phyloP scores from a whole-genome alignment of 2,888 invertebrate genomes.

The Mimas tiliae region DNA sequence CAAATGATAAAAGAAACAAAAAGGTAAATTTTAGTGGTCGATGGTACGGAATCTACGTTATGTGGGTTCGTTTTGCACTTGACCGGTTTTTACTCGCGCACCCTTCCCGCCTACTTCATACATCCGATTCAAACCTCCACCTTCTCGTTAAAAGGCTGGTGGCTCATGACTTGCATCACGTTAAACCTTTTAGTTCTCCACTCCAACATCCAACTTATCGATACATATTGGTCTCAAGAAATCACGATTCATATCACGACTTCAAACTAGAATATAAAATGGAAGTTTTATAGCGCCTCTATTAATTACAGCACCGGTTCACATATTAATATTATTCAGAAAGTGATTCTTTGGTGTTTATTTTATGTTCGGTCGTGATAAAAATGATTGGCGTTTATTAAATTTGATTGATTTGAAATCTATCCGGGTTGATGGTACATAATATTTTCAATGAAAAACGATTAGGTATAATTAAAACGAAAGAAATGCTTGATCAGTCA shows the following conservation, averaged over 20 bases:
- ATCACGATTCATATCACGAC: conserved; percentile 17
- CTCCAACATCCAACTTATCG: neutral
- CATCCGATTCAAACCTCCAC: too few species aligned
- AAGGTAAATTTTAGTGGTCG: too few species aligned
- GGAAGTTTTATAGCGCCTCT: neutral
- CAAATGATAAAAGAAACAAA: too few species aligned
- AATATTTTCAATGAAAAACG: neutral
- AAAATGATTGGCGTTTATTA: conserved; percentile 5
- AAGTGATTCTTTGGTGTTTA: conserved; percentile 19
- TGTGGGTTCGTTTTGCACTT: too few species aligned
- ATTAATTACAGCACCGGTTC: conserved; percentile 21
- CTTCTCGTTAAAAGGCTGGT: too few species aligned
- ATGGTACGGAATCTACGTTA: too few species aligned
- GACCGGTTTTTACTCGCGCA: too few species aligned
- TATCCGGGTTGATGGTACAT: neutral
- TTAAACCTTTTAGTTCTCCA: neutral
- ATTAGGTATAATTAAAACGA: neutral
- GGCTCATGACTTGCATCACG: conserved; percentile 4
- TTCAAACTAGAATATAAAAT: conserved; percentile 23
- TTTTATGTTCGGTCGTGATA: conserved; percentile 6
- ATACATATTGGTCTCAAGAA: conserved; percentile 12
- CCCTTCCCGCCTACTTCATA: too few species aligned
- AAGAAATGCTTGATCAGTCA: neutral
- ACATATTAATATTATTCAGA: conserved; percentile 3
- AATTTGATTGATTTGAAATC: conserved; percentile 3